phyloP scores from a whole-genome alignment of 2,888 invertebrate genomes.

The Xiphydria camelus region DNA sequence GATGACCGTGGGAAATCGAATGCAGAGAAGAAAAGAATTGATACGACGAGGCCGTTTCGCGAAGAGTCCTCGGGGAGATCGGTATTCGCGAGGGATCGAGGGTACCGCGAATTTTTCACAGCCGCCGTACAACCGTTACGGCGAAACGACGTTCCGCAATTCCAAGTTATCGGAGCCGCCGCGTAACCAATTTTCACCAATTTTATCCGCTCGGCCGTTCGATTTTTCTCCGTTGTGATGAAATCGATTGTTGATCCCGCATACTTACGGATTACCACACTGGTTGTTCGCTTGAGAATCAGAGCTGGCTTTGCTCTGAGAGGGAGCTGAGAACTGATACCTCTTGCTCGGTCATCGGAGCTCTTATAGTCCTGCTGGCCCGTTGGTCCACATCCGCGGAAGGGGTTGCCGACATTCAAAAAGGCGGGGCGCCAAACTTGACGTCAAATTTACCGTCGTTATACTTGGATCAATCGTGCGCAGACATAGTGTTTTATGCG shows the following conservation, averaged over 20 bases:
- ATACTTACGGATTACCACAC: constrained; percentile 27
- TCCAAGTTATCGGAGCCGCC: too few species aligned
- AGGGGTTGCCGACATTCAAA: constrained; percentile 37
- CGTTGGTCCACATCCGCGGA: constrained; percentile 39
- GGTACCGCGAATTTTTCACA: too few species aligned
- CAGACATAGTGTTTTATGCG: too few species aligned
- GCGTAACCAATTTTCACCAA: background rate
- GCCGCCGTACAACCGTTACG: too few species aligned
- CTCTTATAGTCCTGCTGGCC: constrained; percentile 51
- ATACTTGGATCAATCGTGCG: too few species aligned
- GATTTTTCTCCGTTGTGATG: too few species aligned
- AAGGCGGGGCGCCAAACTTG: constrained; percentile 5
- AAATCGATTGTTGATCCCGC: constrained; percentile 5
- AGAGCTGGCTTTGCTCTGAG: constrained; percentile 46
- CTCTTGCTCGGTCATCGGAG: constrained; percentile 41
- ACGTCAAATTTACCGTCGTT: constrained; percentile 3
- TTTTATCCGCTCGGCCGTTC: background rate
- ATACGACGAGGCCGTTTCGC: too few species aligned
- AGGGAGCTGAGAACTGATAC: constrained; percentile 52
- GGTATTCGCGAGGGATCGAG: too few species aligned
- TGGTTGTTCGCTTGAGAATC: constrained; percentile 22
- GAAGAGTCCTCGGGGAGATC: too few species aligned
- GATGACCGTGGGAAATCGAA: too few species aligned
- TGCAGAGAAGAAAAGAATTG: too few species aligned
- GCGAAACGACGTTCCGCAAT: background rate